Percentiles rank a stretch among this genome's conserved stretches.
These are phyloP conservation scores for Caradrina kadenii DNA, from an alignment of 2,888 invertebrate species.

Conservation along the genomic window DNA sequence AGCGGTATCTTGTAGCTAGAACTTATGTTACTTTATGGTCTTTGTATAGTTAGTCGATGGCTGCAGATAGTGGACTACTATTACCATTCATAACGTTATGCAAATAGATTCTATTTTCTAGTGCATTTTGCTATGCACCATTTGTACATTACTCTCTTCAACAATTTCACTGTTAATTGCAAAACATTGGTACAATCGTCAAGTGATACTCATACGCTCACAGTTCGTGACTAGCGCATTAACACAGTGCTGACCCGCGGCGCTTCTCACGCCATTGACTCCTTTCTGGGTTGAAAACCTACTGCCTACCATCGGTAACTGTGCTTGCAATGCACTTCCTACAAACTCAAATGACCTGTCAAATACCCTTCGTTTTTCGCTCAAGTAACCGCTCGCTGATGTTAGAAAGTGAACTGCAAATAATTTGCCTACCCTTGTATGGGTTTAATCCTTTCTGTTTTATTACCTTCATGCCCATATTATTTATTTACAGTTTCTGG, in stretches of 20 bases:
- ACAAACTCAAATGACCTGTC: conserved; percentile 47
- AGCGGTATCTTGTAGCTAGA: neutral
- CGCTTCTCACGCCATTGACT: conserved; percentile 75
- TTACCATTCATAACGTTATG: neutral
- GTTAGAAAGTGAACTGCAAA: conserved; percentile 41
- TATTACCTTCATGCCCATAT: conserved; percentile 26
- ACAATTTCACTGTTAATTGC: conserved; percentile 37
- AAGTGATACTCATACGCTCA: conserved; percentile 57
- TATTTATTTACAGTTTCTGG: conserved; percentile 18
- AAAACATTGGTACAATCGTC: conserved; percentile 43
- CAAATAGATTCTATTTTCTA: neutral
- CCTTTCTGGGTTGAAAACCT: conserved; percentile 71
- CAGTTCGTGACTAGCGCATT: conserved; percentile 74
- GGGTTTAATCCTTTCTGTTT: conserved; percentile 29
- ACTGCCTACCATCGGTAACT: conserved; percentile 59
- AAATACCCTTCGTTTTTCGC: conserved; percentile 43
- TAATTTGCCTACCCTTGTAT: conserved; percentile 38
- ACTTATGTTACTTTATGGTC: neutral
- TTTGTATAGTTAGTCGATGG: neutral
- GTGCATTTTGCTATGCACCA: conserved; percentile 14
- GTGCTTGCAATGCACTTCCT: conserved; percentile 47
- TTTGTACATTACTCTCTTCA: conserved; percentile 17
- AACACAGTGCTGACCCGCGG: conserved; percentile 70
- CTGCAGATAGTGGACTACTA: neutral
- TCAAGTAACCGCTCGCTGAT: conserved; percentile 39